A percentile compares a stretch with the other conserved stretches of the same genome.
phyloP scores from a whole-genome alignment of 2,888 invertebrate species.

The Altica lythri region DNA sequence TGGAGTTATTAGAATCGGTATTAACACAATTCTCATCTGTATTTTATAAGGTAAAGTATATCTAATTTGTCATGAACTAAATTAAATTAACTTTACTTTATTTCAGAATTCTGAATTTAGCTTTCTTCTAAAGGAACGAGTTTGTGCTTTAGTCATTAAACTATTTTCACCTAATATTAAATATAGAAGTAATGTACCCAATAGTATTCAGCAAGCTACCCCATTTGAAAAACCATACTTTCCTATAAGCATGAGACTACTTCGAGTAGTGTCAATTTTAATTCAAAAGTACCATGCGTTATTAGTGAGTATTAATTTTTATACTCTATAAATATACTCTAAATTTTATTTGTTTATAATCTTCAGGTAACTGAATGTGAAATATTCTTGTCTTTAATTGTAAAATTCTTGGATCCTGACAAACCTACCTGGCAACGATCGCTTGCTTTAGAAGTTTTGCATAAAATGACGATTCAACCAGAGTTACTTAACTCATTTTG shows the following conservation, averaged over 20 bases:
- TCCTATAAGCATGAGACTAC: conserved; percentile 93
- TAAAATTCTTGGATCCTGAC: conserved; percentile 96
- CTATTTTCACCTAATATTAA: conserved; percentile 99
- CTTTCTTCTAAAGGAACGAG: conserved; percentile 92
- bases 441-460: conserved; percentile 92
- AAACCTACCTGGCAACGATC: conserved; percentile 97
- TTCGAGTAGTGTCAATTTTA: conserved; percentile 90
- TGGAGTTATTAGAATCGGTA: conserved; percentile 93
- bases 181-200: conserved; percentile 68
- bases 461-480: conserved; percentile 90
- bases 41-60: conserved; percentile 74
- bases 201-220: conserved; percentile 66
- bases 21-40: conserved; percentile 84
- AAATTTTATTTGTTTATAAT: conserved; percentile 14
- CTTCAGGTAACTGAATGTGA: conserved; percentile 93
- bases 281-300: conserved; percentile 91
- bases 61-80: not conserved
- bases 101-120: conserved; percentile 91
- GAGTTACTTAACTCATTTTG: conserved; percentile 89
- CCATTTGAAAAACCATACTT: conserved; percentile 91
- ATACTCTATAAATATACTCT: not conserved
- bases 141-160: conserved; percentile 97
- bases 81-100: conserved; percentile 8
- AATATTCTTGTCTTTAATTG: conserved; percentile 94
- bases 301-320: conserved; percentile 66